Conservation (phyloP, 2,888 invertebrate species). For the Invenusta paracnida region DNA sequence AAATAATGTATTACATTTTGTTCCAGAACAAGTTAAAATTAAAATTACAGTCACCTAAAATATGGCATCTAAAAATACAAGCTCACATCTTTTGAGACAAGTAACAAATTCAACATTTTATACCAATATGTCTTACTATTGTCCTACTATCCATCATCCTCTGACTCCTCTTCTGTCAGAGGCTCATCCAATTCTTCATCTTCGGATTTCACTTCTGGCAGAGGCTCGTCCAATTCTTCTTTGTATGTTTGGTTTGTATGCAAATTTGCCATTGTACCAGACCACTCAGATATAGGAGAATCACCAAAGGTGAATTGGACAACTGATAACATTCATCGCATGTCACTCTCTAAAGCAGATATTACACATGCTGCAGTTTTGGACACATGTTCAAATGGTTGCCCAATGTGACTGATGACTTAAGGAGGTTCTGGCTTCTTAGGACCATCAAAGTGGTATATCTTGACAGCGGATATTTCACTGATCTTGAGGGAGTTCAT, state of each 20-base stretch:
- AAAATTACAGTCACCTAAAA: slow-evolving; percentile 5
- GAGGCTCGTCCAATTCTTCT: neutral
- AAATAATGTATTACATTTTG: slow-evolving; percentile 21
- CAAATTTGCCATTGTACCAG: neutral
- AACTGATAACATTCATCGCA: too few species aligned
- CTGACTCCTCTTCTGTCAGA: neutral
- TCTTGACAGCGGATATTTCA: too few species aligned
- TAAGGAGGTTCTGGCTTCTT: too few species aligned
- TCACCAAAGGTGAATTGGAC: too few species aligned
- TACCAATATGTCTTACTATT: neutral
- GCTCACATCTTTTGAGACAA: neutral
- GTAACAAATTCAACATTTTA: neutral
- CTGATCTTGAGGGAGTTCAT: too few species aligned
- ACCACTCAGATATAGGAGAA: too few species aligned
- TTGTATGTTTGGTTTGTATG: neutral
- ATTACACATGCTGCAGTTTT: too few species aligned
- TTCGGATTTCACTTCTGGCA: too few species aligned
- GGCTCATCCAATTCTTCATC: neutral
- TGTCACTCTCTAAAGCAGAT: too few species aligned
- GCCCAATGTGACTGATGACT: too few species aligned
- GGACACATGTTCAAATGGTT: too few species aligned
- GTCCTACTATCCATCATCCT: neutral
- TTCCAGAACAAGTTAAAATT: neutral
- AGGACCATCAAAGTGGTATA: too few species aligned
- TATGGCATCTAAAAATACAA: neutral